These are phyloP conservation scores for Scatophagus argus DNA, from an alignment of 2,113 vertebrate species.

Conservation along the genomic window DNA sequence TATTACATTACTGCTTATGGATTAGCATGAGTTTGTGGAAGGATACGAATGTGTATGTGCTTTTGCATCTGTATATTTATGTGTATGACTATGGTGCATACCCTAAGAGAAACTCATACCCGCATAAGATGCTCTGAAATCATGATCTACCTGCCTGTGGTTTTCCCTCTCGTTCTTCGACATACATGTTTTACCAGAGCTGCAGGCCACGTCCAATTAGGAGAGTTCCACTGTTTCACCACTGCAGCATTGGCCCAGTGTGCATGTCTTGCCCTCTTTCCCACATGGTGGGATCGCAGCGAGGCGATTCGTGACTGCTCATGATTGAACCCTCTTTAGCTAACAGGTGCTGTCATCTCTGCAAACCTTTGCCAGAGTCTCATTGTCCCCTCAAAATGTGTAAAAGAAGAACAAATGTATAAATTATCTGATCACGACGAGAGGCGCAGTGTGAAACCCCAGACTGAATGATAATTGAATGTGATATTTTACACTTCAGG, in stretches of 20 bases:
- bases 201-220: constrained; percentile 51
- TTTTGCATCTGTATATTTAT: constrained; percentile 1
- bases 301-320: constrained; percentile 65
- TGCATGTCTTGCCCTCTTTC: constrained; percentile 45
- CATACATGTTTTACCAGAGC: constrained; percentile 15
- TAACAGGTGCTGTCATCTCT: constrained; percentile 71
- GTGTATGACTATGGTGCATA: not conserved
- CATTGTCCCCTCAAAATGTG: constrained; percentile 23
- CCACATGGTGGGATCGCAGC: constrained; percentile 38
- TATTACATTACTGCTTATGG: constrained; percentile 52
- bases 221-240: not conserved
- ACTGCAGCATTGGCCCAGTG: constrained; percentile 29
- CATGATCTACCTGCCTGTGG: constrained; percentile 17
- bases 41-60: constrained; percentile 13
- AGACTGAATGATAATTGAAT: constrained; percentile 53
- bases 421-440: constrained; percentile 63
- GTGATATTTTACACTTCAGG: constrained; percentile 37
- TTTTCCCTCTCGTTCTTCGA: not conserved
- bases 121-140: constrained; percentile 15
- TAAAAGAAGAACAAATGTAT: constrained; percentile 69
- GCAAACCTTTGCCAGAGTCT: constrained; percentile 42
- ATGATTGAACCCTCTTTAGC: constrained; percentile 68
- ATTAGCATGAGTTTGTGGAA: constrained; percentile 39
- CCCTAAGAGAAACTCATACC: constrained; percentile 24
- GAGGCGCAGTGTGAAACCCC: constrained; percentile 56